phyloP scores from a whole-genome alignment of 2,113 vertebrate species.

The Tonatia bakeri region DNA sequence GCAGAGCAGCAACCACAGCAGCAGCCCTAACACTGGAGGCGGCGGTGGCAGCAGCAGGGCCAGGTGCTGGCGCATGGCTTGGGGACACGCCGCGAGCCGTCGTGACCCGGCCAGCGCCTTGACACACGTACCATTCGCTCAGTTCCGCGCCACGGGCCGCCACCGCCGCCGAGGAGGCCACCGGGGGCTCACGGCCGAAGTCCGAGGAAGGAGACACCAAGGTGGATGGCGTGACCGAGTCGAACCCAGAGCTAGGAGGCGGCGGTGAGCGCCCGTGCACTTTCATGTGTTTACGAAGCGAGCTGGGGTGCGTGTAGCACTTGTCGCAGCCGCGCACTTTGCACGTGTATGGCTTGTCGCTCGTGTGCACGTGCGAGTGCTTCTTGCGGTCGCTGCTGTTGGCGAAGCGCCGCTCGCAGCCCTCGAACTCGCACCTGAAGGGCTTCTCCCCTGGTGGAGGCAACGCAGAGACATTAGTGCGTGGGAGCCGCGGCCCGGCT shows the following conservation, averaged over 20 bases:
- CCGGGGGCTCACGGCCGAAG: slow-evolving; percentile 87
- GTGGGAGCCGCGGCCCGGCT: not conserved
- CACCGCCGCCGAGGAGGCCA: slow-evolving; percentile 81
- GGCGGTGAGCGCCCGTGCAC: slow-evolving; percentile 98
- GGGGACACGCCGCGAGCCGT: slow-evolving; percentile 81
- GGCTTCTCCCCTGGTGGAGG: slow-evolving; percentile 94
- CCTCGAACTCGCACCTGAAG: slow-evolving; percentile 98
- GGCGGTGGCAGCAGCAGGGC: slow-evolving; percentile 74
- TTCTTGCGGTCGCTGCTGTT: slow-evolving; percentile 99
- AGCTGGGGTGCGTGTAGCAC: slow-evolving; percentile 99
- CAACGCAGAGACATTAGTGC: slow-evolving; percentile 75
- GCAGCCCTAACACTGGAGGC: not conserved
- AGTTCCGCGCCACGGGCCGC: slow-evolving; percentile 88
- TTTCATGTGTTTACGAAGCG: slow-evolving; percentile 98
- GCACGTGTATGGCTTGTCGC: slow-evolving; percentile 99
- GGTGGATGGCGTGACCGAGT: slow-evolving; percentile 90
- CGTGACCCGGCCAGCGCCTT: slow-evolving; percentile 85
- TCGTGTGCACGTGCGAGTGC: slow-evolving; percentile 98
- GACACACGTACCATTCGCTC: slow-evolving; percentile 98
- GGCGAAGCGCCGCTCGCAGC: slow-evolving; percentile 98
- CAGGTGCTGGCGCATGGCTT: slow-evolving; percentile 82
- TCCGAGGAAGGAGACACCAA: slow-evolving; percentile 94
- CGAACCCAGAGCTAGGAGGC: slow-evolving; percentile 94
- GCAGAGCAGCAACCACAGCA: not conserved
- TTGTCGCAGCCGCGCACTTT: slow-evolving; percentile 99